A percentile compares a stretch with the other conserved stretches of the same genome.
Evolutionary conservation across 2,797 vertebrate genomes (phyloP).

Genomic region (Lithobates sylvaticus): DNA sequence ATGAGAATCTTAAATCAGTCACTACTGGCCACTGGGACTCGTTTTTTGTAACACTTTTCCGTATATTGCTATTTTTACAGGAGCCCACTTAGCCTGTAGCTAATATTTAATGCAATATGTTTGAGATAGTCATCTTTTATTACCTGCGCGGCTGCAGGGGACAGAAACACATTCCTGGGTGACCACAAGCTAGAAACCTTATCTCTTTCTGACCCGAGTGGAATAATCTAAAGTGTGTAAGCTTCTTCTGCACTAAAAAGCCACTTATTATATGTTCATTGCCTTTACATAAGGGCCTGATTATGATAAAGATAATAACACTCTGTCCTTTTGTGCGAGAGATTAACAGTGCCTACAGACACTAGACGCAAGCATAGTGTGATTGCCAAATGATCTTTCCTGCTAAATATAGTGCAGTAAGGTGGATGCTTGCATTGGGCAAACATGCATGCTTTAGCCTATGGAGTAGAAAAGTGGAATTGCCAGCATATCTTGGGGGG

Average conservation of each 20-base stretch:
- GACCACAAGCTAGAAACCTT: constrained; percentile 46
- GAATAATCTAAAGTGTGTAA: constrained; percentile 26
- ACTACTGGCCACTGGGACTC: constrained; percentile 47
- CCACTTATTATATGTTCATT: neutral
- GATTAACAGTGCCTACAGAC: neutral
- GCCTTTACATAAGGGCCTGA: constrained; percentile 4
- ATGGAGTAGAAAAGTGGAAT: no score
- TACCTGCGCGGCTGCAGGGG: constrained; percentile 50
- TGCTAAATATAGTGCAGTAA: no score
- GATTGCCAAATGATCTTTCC: no score
- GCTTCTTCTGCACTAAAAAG: constrained; percentile 30
- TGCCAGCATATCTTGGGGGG: no score
- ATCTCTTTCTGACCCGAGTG: constrained; percentile 49
- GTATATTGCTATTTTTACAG: constrained; percentile 57
- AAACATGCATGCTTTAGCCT: no score
- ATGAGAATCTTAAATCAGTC: constrained; percentile 28
- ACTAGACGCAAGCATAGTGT: no score
- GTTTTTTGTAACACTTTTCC: constrained; percentile 28
- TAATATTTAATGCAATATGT: constrained; percentile 60
- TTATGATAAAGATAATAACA: neutral
- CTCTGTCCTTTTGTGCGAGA: neutral
- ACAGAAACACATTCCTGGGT: constrained; percentile 41
- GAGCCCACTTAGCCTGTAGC: constrained; percentile 45
- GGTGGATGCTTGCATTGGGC: no score
- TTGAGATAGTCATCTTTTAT: constrained; percentile 57